Base-by-base conservation (phyloP, 2,797 vertebrate species). In the Pangasius djambal region DNA sequence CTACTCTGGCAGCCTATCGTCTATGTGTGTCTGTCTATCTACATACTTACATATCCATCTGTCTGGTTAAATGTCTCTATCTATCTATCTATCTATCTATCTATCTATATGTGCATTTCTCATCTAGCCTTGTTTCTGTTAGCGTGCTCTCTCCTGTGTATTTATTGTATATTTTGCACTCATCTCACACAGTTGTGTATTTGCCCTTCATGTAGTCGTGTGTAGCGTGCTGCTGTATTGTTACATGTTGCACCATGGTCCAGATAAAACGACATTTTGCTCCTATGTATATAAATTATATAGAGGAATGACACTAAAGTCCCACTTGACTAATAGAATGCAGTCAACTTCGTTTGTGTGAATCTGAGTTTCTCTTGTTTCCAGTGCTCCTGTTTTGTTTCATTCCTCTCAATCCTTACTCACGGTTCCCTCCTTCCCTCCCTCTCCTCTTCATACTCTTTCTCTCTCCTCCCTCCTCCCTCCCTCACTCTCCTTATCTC, bases 401-500 rank as follows among this genome's bases (percentile, higher is more conserved):
- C 70, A 67, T 57, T 77, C 75, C 25, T 28, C 25, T 13, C 4
- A 15, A 22, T 13, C 74, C 75, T 16, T 52, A 16, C 75, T 52
- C 37, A 74, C 10, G 9, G 31, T 84, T 92, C 31, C 22, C 86
- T 63, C 87, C 50, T 65, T 40, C 86, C 81, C 59, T 20, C 48
- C 78, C 78, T 59, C 31, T 57, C 70, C 37, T 74, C 70, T 12
- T 74, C 70, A 15, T 25, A n/a, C 44, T 8, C 48, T 28, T 25
- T 16, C 79, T 28, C 16, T 34, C n/a, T 22, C 67, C 85, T 93
- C 87, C 57, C 69, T n/a, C n/a, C n/a, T 70, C 40, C 77, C 16
- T 9, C 59, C 61, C 18, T 63, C 61, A 50, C 81, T 90, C 86
- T 77, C 87, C 81, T 78, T 91, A 91, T 77, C 52, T 65, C 83